These are phyloP conservation scores for Myrmecobius fasciatus DNA, from an alignment of 2,113 vertebrate genomes.

Conservation along the genomic window DNA sequence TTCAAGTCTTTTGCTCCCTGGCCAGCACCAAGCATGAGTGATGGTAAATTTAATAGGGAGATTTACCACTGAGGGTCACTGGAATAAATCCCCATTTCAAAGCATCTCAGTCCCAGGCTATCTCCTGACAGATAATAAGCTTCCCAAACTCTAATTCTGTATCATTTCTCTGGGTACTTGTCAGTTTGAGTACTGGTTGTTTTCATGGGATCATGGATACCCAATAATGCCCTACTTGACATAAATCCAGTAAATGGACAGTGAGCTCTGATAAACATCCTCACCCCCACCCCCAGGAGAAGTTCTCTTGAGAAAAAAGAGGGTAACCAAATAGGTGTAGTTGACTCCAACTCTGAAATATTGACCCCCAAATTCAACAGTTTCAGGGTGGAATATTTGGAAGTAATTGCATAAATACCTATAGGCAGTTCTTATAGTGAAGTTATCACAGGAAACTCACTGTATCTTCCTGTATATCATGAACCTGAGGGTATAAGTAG, in stretches of 20 bases:
- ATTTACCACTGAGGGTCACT: conserved; percentile 39
- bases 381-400: conserved; percentile 57
- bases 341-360: conserved; percentile 51
- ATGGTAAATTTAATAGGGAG: conserved; percentile 66
- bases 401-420: conserved; percentile 51
- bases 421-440: conserved; percentile 50
- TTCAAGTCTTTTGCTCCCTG: conserved; percentile 67
- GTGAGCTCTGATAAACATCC: neutral
- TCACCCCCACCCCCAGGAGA: neutral
- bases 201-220: conserved; percentile 54
- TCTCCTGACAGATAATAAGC: conserved; percentile 57
- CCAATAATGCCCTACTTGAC: conserved; percentile 56
- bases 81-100: conserved; percentile 56
- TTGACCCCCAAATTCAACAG: conserved; percentile 43
- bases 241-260: conserved; percentile 75
- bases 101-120: conserved; percentile 54
- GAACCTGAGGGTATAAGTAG: conserved; percentile 59
- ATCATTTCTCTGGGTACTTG: conserved; percentile 78
- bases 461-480: conserved; percentile 26
- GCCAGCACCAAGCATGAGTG: conserved; percentile 59
- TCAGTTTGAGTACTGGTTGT: conserved; percentile 70
- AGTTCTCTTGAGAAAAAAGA: conserved; percentile 40
- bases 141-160: conserved; percentile 78
- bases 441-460: conserved; percentile 55
- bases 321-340: conserved; percentile 25